Evolutionary conservation across 2,888 invertebrate genomes (phyloP), one percentile per base, ranked within the genome.

Genomic region (Leptinotarsa tumamoca): DNA sequence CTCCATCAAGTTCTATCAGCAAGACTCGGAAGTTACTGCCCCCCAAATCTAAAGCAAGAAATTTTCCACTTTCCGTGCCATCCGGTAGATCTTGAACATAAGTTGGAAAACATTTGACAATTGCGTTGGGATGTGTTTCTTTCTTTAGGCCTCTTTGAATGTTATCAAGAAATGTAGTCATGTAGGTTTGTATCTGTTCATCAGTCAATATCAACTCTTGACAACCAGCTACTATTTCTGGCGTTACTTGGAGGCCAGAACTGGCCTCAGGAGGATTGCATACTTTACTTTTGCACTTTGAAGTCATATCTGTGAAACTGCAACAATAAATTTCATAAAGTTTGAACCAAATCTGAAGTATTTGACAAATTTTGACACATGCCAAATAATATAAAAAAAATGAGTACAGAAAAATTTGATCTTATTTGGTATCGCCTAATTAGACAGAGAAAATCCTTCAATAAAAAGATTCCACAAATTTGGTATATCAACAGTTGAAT

Each of bases 1-100:
- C 93, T 75, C 93, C 94, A 78, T 95, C 94, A 85, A 98, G 90
- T 84, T 95, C 94, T 87, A 99, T 96, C 75, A 98, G 92, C 81
- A 99, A 91, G n/a, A 99, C 98, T 83, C 98, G 93, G 91, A 99
- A 99, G 89, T 99, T 99, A 70, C 98, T 99, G 70, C 99, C 99
- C 72, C 99, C 99, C 86, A 99, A 92, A 90, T 99, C 99, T 85
- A 99, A 91, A 4, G 99, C 98, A 86, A 99, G 90, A 89, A 97
- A 98, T 90, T 97, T 96, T 79, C 99, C 98, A 78, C 92, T 91
- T 90, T 98, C 98, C 93, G 95, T 94, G 86, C 98, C 98, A 90
- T 97, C 95, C 27, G 98, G 98, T 81, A 98, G 92, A 89, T 97
- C 95, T 88, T 98, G 95, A 70, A 99, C 98, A 87, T 97, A 99